A percentile compares a stretch with the other conserved stretches of the same genome.
Conservation (phyloP, 2,888 invertebrate genomes). For the Cheilosia variabilis region DNA sequence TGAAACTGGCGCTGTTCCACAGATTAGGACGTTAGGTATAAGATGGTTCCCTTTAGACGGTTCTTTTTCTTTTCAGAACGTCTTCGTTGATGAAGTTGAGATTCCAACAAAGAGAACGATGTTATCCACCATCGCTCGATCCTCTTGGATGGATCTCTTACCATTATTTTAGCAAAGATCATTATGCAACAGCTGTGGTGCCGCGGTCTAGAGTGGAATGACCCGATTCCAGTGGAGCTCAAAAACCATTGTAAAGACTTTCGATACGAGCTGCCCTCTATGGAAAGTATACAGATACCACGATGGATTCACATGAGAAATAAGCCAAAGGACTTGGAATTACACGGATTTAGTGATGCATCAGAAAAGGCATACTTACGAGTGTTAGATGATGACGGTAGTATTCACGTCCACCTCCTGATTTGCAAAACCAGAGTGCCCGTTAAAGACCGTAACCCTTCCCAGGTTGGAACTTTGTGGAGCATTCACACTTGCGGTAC, state of each 20-base stretch:
- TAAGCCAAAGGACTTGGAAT: too few relatives aligned
- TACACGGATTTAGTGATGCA: too few relatives aligned
- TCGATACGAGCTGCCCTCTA: conserved; percentile 8
- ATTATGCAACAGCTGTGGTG: conserved; percentile 25
- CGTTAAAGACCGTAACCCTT: conserved; percentile 60
- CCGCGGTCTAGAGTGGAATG: conserved; percentile 5
- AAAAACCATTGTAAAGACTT: not conserved
- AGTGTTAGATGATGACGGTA: not conserved
- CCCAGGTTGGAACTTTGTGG: conserved; percentile 65
- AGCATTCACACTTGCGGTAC: conserved; percentile 49
- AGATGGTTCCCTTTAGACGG: too few relatives aligned
- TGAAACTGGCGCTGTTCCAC: too few relatives aligned
- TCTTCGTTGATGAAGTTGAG: too few relatives aligned
- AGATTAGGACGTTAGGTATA: too few relatives aligned
- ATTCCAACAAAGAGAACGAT: too few relatives aligned
- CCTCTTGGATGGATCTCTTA: conserved; percentile 23
- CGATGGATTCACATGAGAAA: too few relatives aligned
- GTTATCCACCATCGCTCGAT: conserved; percentile 18
- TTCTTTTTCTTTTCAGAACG: too few relatives aligned
- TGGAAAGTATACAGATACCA: not conserved
- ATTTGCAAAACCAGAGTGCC: conserved; percentile 62
- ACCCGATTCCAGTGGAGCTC: conserved; percentile 5
- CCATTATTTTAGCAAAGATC: conserved; percentile 2
- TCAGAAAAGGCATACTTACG: conserved; percentile 22
- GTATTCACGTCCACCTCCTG: conserved; percentile 19